Evolutionary conservation across 2,888 invertebrate genomes (phyloP).

Genomic region (Tipula vernalis): DNA sequence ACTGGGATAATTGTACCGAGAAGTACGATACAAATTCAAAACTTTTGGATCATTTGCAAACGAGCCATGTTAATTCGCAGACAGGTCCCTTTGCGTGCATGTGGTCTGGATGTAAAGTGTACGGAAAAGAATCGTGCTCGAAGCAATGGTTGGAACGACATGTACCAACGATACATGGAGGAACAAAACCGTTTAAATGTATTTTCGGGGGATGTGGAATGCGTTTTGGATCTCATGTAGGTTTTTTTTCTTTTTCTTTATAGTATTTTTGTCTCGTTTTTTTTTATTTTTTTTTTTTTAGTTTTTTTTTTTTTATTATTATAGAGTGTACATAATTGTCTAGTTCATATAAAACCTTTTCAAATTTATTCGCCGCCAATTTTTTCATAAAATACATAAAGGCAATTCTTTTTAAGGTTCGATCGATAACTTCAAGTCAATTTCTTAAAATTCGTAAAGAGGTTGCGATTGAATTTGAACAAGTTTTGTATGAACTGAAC

Average conservation of each 20-base stretch:
- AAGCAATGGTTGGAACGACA: slow-evolving; percentile 89
- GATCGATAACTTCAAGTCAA: background rate
- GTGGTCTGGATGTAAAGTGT: slow-evolving; percentile 92
- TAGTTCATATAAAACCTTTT: background rate
- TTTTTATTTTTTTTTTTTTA: background rate
- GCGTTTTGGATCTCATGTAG: slow-evolving; percentile 76
- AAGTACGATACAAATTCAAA: slow-evolving; percentile 68
- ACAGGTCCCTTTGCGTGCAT: slow-evolving; percentile 77
- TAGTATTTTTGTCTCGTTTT: background rate
- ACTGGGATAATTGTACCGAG: slow-evolving; percentile 71
- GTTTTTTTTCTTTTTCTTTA: slow-evolving; percentile 21
- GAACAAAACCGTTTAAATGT: slow-evolving; percentile 89
- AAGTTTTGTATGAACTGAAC: background rate
- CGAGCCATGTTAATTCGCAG: slow-evolving; percentile 76
- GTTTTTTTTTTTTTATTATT: background rate
- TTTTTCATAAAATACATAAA: background rate
- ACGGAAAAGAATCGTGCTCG: slow-evolving; percentile 82
- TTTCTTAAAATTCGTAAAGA: background rate
- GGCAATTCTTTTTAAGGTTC: background rate
- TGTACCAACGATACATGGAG: slow-evolving; percentile 70
- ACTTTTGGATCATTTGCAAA: slow-evolving; percentile 78
- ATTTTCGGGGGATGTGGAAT: slow-evolving; percentile 89
- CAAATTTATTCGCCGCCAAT: background rate
- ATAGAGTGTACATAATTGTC: background rate
- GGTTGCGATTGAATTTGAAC: background rate